Evolutionary conservation across 2,888 invertebrate genomes (phyloP).

Genomic region (Microplitis deprimator): DNA sequence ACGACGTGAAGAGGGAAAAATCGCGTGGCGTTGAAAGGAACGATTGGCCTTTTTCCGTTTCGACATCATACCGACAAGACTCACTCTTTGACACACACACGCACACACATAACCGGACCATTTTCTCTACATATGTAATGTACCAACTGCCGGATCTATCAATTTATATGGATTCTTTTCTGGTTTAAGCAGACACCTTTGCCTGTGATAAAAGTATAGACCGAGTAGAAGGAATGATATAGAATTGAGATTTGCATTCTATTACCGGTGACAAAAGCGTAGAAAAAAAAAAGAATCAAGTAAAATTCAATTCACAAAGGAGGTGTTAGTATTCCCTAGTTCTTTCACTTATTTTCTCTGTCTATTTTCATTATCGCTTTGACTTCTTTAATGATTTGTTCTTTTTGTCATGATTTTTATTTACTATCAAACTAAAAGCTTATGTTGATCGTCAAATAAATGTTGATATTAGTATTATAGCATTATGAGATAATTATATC

Average conservation of each 20-base stretch:
- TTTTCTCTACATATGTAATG: constrained; percentile 1
- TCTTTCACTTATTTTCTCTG: constrained; percentile 8
- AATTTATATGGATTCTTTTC: background rate
- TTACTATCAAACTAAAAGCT: background rate
- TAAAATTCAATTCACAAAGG: constrained; percentile 19
- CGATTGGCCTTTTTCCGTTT: constrained; percentile 19
- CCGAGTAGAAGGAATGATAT: background rate
- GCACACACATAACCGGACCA: background rate
- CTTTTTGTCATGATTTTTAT: background rate
- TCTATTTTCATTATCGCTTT: constrained; percentile 4
- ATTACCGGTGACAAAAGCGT: background rate
- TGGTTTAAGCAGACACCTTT: background rate
- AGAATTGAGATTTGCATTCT: background rate
- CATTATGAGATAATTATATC: background rate
- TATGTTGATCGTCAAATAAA: background rate
- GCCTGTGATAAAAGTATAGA: background rate
- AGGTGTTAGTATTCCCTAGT: constrained; percentile 18
- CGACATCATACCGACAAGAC: background rate
- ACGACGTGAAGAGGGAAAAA: background rate
- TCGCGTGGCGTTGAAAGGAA: constrained; percentile 2
- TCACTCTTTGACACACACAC: background rate
- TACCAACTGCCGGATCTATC: constrained; percentile 1
- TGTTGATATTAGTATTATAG: background rate
- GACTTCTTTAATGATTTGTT: constrained; percentile 6
- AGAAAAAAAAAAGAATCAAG: background rate